A percentile compares a stretch with the other conserved stretches of the same genome.
Evolutionary conservation across 2,113 vertebrate species (phyloP).

Genomic region (Beaufortia kweichowensis): DNA sequence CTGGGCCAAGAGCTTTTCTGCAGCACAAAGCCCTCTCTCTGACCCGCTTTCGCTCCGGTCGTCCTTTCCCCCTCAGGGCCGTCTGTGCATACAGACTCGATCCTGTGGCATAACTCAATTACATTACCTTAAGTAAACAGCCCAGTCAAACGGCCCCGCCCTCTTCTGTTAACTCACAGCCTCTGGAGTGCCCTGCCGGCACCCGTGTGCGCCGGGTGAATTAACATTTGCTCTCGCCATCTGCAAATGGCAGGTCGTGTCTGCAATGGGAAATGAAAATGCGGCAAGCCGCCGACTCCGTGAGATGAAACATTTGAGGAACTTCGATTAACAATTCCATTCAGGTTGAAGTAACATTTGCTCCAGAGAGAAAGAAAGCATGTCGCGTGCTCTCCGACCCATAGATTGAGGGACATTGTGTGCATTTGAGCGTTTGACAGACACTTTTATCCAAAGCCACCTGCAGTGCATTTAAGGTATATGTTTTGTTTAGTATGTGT

Average conservation of each 20-base stretch:
- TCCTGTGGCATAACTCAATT: constrained; percentile 74
- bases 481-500: too few species aligned
- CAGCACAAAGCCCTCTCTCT: constrained; percentile 17
- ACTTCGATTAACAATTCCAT: constrained; percentile 67
- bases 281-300: constrained; percentile 28
- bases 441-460: too few species aligned
- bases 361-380: constrained; percentile 55
- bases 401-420: neutral
- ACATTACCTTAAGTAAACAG: constrained; percentile 78
- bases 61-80: neutral
- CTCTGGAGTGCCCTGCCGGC: constrained; percentile 59
- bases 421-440: neutral
- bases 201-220: constrained; percentile 68
- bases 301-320: constrained; percentile 67
- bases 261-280: constrained; percentile 70
- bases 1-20: constrained; percentile 50
- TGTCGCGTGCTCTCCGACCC: neutral
- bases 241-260: constrained; percentile 76
- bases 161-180: constrained; percentile 61
- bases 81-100: constrained; percentile 49
- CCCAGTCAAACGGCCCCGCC: constrained; percentile 57
- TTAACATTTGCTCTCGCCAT: constrained; percentile 76
- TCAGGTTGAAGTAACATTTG: constrained; percentile 72
- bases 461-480: too few species aligned
- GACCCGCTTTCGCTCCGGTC: neutral